Percentiles rank a stretch among this genome's conserved stretches.
Evolutionary conservation across 2,797 vertebrate species (phyloP).

Genomic region (Thunnus albacares): DNA sequence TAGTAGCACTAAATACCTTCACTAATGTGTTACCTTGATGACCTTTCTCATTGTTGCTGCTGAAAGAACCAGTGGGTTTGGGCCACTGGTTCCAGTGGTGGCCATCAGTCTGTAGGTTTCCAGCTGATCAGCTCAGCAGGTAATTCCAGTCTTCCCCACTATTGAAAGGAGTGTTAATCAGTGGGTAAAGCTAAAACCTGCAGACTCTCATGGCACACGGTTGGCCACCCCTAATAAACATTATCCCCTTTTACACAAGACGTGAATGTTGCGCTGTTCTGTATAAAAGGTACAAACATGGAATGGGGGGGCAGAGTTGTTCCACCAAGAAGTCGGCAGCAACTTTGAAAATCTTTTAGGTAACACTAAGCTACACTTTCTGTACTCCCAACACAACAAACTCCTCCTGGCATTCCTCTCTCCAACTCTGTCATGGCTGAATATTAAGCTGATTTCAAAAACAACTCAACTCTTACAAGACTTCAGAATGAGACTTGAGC

Average conservation of each 20-base stretch:
- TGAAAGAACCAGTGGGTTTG: constrained; percentile 32
- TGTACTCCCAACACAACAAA: no score
- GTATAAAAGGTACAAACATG: no score
- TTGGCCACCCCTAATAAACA: constrained; percentile 58
- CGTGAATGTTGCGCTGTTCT: neutral
- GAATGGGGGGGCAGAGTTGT: no score
- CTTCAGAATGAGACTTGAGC: no score
- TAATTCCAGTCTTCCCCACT: constrained; percentile 39
- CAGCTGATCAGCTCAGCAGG: constrained; percentile 40
- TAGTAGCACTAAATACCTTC: neutral
- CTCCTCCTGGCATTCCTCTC: no score
- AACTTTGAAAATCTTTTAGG: no score
- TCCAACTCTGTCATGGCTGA: no score
- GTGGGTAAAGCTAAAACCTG: constrained; percentile 48
- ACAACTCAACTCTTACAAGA: no score
- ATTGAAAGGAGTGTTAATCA: constrained; percentile 41
- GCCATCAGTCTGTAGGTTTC: constrained; percentile 11
- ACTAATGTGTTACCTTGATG: constrained; percentile 25
- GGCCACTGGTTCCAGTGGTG: constrained; percentile 1
- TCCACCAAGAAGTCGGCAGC: no score
- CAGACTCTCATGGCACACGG: constrained; percentile 47
- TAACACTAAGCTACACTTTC: no score
- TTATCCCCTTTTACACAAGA: neutral
- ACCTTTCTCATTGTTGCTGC: constrained; percentile 28
- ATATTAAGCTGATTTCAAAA: no score